Base-by-base conservation (phyloP, 1,140 invertebrate genomes). In the Littorina saxatilis region DNA sequence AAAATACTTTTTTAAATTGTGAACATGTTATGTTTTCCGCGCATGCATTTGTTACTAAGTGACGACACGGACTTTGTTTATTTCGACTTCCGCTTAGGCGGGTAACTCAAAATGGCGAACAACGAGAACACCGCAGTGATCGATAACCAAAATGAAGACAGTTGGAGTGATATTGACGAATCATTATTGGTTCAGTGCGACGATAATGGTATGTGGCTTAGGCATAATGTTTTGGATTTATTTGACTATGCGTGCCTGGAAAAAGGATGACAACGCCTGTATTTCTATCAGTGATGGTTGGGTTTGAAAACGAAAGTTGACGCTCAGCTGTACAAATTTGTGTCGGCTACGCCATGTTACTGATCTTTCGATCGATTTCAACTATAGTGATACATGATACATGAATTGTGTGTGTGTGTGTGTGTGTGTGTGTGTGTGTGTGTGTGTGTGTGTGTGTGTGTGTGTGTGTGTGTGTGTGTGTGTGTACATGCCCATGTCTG, bases 161-260 rank as follows among this genome's bases (percentile, higher is more conserved):
- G 39, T 50, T 78, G 76, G 76, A 78, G 76, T 63, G 76, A 78
- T 37, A 15, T 63, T 4, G 76, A 78, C 58, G 76, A 78, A 43
- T 63, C 76, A 47, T 9, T 61, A 2, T 20, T 78, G 13, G 55
- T 23, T 11, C 32, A 13, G 2, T 43, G 52, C 40, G 76, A 78
- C 17, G 27, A 73, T 15, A 0, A n/a, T 73, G 39, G 70, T 73
- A 43, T 39, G 66, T 39, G 5, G 66, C 43, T 9, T 47, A 5
- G 17, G 3, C 61, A 9, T 66, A 1, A 4, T 68, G 32, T 39
- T 68, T 68, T 39, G 9, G 29, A 13, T 63, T 63, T 29, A 27
- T 27, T 63, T 47, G n/a, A 9, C 43, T 47, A 17, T 47, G 17
- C 7, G 17, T 47, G 43, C 17, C 43, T n/a, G n/a, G n/a, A n/a